A percentile compares a stretch with the other conserved stretches of the same genome.
Evolutionary conservation across 1,140 invertebrate genomes (phyloP).

Genomic region (Araneus ventricosus): DNA sequence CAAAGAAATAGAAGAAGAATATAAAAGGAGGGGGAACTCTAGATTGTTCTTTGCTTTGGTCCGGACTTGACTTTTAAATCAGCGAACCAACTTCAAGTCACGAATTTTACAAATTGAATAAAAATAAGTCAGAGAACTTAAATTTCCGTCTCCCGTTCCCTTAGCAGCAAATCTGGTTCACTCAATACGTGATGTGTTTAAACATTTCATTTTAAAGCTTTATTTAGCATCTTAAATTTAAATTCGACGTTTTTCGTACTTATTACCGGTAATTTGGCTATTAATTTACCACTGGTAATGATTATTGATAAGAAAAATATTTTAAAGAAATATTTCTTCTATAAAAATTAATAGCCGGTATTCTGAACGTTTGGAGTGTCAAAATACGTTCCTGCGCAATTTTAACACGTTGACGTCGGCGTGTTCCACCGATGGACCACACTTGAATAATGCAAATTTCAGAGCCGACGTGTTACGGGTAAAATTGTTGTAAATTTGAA

Average conservation of each 20-base stretch:
- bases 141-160: background rate
- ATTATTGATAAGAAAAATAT: no score
- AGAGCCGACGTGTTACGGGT: no score
- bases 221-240: conserved; percentile 27
- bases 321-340: no score
- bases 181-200: conserved; percentile 46
- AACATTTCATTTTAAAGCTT: conserved; percentile 7
- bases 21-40: background rate
- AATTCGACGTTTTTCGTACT: background rate
- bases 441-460: no score
- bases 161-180: conserved; percentile 29
- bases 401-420: no score
- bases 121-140: conserved; percentile 22
- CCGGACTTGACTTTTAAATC: conserved; percentile 30
- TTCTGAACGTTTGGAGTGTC: no score
- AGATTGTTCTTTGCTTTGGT: background rate
- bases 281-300: no score
- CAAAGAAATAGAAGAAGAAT: background rate
- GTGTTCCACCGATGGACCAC: no score
- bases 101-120: conserved; percentile 43
- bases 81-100: conserved; percentile 34
- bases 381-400: no score
- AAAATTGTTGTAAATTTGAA: no score
- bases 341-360: no score
- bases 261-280: no score